phyloP scores from a whole-genome alignment of 2,113 vertebrate species.

The Synodontis membranacea region DNA sequence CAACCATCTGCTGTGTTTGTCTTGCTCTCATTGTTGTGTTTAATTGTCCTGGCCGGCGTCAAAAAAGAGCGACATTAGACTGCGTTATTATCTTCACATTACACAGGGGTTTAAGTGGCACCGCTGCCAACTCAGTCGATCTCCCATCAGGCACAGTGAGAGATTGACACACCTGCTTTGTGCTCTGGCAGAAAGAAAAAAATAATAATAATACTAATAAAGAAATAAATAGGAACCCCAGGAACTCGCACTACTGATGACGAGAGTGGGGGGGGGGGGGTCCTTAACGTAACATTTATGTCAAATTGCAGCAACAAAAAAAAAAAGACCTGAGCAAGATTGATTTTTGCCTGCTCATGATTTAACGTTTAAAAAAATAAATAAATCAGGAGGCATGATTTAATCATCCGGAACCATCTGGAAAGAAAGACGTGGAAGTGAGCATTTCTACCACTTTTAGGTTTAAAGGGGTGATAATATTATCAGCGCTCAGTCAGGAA shows the following conservation, averaged over 20 bases:
- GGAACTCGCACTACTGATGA: not conserved
- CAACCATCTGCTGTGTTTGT: not conserved
- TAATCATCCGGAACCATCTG: not conserved
- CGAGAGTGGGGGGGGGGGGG: not conserved
- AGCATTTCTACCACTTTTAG: not conserved
- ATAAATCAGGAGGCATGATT: not conserved
- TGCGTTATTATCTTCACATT: conserved; percentile 28
- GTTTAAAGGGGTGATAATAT: not conserved
- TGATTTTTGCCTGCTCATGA: not conserved
- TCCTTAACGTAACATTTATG: not conserved
- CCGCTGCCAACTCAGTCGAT: conserved; percentile 8
- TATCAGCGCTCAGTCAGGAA: not conserved
- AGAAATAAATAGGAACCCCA: not conserved
- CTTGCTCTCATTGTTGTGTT: conserved; percentile 21
- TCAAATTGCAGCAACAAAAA: not conserved
- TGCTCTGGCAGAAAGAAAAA: not conserved
- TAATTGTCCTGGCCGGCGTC: conserved; percentile 19
- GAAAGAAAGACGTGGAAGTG: not conserved
- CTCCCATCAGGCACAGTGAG: not conserved
- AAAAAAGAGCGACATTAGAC: conserved; percentile 21
- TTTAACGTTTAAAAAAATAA: too few relatives aligned
- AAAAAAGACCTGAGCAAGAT: not conserved
- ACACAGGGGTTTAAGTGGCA: conserved; percentile 12
- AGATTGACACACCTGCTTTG: conserved; percentile 26
- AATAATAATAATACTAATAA: not conserved